These are phyloP conservation scores for Lutjanus campechanus DNA, from an alignment of 2,797 vertebrate species.

Conservation along the genomic window DNA sequence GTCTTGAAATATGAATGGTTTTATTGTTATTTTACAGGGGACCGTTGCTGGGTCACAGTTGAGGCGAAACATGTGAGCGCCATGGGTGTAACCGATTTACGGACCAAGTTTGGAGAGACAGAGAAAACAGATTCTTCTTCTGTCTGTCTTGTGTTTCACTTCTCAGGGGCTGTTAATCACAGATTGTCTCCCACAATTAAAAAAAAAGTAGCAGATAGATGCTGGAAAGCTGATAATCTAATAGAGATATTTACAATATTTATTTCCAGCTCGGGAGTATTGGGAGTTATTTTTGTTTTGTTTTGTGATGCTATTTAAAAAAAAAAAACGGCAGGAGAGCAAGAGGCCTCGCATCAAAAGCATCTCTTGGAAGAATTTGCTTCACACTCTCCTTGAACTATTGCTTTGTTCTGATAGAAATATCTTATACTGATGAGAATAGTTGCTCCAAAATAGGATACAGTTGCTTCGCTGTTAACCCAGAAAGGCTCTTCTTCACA, in stretches of 20 bases:
- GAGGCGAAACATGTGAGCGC: conserved; percentile 49
- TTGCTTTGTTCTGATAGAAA: conserved; percentile 62
- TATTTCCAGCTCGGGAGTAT: conserved; percentile 46
- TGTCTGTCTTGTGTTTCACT: conserved; percentile 10
- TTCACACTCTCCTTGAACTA: conserved; percentile 65
- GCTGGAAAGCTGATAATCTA: not conserved
- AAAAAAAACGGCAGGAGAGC: conserved; percentile 32
- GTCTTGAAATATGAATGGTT: conserved; percentile 52
- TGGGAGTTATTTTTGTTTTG: conserved; percentile 51
- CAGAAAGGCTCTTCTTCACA: conserved; percentile 35
- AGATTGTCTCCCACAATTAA: conserved; percentile 29
- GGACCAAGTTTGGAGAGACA: conserved; percentile 56
- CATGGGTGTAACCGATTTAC: conserved; percentile 41
- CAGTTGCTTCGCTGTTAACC: conserved; percentile 34
- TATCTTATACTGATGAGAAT: conserved; percentile 49
- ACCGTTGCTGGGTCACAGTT: conserved; percentile 49
- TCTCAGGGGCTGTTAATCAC: conserved; percentile 34
- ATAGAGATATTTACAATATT: conserved; percentile 42
- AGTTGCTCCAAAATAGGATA: conserved; percentile 52
- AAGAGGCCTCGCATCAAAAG: conserved; percentile 48
- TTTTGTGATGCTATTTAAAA: conserved; percentile 38
- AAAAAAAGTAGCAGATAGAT: conserved; percentile 24
- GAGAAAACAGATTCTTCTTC: conserved; percentile 24
- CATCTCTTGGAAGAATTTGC: conserved; percentile 37
- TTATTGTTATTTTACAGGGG: conserved; percentile 58